Evolutionary conservation across 1,140 invertebrate genomes (phyloP).

Genomic region (Thrips palmi): DNA sequence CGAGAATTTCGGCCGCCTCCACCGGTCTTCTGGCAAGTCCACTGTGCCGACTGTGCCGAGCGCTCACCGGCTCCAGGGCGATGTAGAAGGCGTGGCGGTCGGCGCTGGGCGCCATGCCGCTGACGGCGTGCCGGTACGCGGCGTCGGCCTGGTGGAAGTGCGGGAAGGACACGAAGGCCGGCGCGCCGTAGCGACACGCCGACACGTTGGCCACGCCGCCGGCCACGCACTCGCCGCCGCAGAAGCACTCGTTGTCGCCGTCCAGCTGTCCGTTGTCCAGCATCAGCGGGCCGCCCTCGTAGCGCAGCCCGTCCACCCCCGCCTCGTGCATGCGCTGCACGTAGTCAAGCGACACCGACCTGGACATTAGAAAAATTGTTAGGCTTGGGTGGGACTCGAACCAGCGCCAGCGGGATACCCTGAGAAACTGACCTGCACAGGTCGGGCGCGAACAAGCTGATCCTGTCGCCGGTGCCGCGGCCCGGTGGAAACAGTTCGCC

Average conservation of each 20-base stretch:
- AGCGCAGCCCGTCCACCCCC: slow-evolving; percentile 23
- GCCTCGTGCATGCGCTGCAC: slow-evolving; percentile 26
- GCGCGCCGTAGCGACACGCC: slow-evolving; percentile 33
- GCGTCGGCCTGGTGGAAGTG: slow-evolving; percentile 47
- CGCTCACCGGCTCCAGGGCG: slow-evolving; percentile 40
- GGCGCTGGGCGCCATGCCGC: slow-evolving; percentile 35
- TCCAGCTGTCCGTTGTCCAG: slow-evolving; percentile 29
- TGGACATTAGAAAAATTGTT: slow-evolving; percentile 9
- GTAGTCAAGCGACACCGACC: slow-evolving; percentile 28
- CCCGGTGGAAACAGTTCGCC: slow-evolving; percentile 57
- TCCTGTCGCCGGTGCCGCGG: slow-evolving; percentile 28
- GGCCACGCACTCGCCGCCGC: slow-evolving; percentile 46
- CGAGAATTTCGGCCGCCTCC: too few relatives aligned
- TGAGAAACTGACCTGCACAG: slow-evolving; percentile 33
- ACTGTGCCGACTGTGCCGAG: neutral
- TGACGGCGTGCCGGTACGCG: slow-evolving; percentile 27
- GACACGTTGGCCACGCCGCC: slow-evolving; percentile 34
- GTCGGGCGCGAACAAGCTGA: slow-evolving; percentile 42
- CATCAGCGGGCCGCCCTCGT: slow-evolving; percentile 21
- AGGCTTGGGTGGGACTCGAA: neutral
- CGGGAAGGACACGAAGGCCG: slow-evolving; percentile 47
- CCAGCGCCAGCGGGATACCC: neutral
- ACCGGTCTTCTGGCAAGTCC: too few relatives aligned
- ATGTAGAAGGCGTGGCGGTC: slow-evolving; percentile 36
- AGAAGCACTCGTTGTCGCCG: slow-evolving; percentile 47